Percentiles rank a stretch among this genome's conserved stretches.
Evolutionary conservation across 2,113 vertebrate species (phyloP).

Genomic region (Boleophthalmus pectinirostris): DNA sequence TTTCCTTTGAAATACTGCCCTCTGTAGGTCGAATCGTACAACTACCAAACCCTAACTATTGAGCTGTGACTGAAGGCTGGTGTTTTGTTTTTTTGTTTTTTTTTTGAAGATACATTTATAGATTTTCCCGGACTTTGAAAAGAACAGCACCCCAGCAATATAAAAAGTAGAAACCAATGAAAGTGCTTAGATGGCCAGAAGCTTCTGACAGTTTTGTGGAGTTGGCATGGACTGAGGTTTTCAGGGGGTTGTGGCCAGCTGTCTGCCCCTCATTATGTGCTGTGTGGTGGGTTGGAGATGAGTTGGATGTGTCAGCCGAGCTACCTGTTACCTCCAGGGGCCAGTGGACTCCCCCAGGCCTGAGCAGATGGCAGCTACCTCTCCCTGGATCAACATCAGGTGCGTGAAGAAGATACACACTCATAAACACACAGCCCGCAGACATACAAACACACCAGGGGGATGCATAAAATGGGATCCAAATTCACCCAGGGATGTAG

Average conservation of each 20-base stretch:
- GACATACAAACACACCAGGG: constrained; percentile 22
- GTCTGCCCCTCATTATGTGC: constrained; percentile 62
- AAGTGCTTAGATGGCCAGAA: constrained; percentile 32
- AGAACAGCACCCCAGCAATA: background rate
- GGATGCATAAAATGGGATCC: background rate
- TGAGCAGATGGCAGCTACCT: constrained; percentile 63
- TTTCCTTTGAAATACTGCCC: constrained; percentile 61
- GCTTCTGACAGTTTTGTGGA: constrained; percentile 28
- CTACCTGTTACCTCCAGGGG: constrained; percentile 64
- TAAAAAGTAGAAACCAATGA: constrained; percentile 18
- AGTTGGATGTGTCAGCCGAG: constrained; percentile 58
- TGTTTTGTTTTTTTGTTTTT: background rate
- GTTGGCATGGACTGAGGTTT: background rate
- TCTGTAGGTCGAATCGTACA: constrained; percentile 43
- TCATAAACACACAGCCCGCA: constrained; percentile 29
- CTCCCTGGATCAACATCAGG: constrained; percentile 32
- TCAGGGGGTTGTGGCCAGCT: constrained; percentile 45
- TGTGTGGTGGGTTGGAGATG: constrained; percentile 51
- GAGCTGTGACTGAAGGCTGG: background rate
- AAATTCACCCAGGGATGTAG: constrained; percentile 7
- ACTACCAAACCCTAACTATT: background rate
- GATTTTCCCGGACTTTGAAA: constrained; percentile 6
- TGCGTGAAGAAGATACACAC: constrained; percentile 26
- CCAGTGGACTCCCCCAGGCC: constrained; percentile 46
- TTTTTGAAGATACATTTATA: background rate